phyloP scores from a whole-genome alignment of 2,888 invertebrate species.

The Halocaridina rubra region DNA sequence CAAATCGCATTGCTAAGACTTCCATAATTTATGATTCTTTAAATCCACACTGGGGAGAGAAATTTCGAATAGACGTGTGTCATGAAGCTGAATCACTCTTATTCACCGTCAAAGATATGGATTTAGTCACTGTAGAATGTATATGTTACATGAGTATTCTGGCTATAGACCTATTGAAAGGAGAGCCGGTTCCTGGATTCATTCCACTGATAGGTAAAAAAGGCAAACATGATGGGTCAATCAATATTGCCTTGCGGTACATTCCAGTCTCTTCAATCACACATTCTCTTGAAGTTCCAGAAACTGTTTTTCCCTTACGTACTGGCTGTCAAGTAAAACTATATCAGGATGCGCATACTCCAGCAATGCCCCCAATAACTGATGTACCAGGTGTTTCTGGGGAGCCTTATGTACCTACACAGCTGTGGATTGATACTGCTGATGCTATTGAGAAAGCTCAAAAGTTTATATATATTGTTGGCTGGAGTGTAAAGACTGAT shows the following conservation, averaged over 20 bases:
- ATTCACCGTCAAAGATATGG: conserved; percentile 58
- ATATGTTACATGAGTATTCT: conserved; percentile 59
- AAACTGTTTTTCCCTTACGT: conserved; percentile 48
- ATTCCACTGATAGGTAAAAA: conserved; percentile 45
- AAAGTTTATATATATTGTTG: conserved; percentile 61
- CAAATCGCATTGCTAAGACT: conserved; percentile 62
- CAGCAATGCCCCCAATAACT: conserved; percentile 47
- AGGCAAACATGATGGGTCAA: conserved; percentile 45
- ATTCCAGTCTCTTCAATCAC: conserved; percentile 47
- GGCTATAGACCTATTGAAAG: conserved; percentile 44
- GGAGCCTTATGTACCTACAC: conserved; percentile 30
- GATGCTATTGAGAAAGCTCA: conserved; percentile 42
- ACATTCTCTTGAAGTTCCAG: conserved; percentile 38
- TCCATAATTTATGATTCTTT: conserved; percentile 63
- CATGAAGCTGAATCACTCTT: conserved; percentile 54
- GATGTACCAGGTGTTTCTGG: conserved; percentile 33
- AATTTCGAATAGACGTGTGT: conserved; percentile 61
- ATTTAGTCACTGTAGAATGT: conserved; percentile 54
- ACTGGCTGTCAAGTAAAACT: conserved; percentile 43
- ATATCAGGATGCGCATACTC: conserved; percentile 61
- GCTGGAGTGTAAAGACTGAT: conserved; percentile 58
- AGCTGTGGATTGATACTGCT: conserved; percentile 47
- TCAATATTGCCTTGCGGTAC: conserved; percentile 56
- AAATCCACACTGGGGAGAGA: conserved; percentile 63
- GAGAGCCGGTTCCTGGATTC: conserved; percentile 56